phyloP scores from a whole-genome alignment of 2,113 vertebrate species.

The Amia ocellicauda region DNA sequence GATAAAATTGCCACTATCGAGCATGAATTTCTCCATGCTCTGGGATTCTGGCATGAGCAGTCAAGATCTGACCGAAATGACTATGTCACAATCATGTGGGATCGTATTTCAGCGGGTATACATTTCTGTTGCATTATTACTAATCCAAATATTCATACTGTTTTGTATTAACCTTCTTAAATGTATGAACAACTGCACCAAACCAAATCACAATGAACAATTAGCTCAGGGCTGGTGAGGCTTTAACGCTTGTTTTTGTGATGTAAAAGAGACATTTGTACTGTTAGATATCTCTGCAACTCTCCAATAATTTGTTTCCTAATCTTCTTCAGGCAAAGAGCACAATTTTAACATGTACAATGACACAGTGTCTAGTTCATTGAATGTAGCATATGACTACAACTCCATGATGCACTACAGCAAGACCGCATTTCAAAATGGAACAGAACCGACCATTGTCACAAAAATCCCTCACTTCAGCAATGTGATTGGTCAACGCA shows the following conservation, averaged over 20 bases:
- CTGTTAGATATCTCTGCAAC: too few relatives aligned
- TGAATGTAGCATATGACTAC: conserved; percentile 86
- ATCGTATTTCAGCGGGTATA: conserved; percentile 72
- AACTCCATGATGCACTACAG: conserved; percentile 88
- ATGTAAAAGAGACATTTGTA: too few relatives aligned
- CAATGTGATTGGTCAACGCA: conserved; percentile 85
- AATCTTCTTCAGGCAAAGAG: conserved; percentile 62
- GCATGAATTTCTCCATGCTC: conserved; percentile 81
- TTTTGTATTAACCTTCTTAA: too few relatives aligned
- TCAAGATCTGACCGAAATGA: conserved; percentile 81
- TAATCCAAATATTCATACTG: too few relatives aligned
- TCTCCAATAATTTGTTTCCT: conserved; percentile 9
- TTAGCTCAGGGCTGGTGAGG: too few relatives aligned
- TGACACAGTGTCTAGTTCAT: conserved; percentile 59
- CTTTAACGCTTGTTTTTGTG: too few relatives aligned
- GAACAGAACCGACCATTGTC: conserved; percentile 77
- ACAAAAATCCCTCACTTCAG: conserved; percentile 81
- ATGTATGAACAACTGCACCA: too few relatives aligned
- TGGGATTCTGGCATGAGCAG: conserved; percentile 91
- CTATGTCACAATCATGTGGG: conserved; percentile 76
- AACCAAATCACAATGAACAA: too few relatives aligned
- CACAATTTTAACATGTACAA: conserved; percentile 73
- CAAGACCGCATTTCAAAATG: conserved; percentile 75
- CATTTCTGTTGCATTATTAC: not conserved
- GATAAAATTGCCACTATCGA: conserved; percentile 74